These are phyloP conservation scores for Vulpes vulpes DNA, from an alignment of 2,113 vertebrate species.

Conservation along the genomic window DNA sequence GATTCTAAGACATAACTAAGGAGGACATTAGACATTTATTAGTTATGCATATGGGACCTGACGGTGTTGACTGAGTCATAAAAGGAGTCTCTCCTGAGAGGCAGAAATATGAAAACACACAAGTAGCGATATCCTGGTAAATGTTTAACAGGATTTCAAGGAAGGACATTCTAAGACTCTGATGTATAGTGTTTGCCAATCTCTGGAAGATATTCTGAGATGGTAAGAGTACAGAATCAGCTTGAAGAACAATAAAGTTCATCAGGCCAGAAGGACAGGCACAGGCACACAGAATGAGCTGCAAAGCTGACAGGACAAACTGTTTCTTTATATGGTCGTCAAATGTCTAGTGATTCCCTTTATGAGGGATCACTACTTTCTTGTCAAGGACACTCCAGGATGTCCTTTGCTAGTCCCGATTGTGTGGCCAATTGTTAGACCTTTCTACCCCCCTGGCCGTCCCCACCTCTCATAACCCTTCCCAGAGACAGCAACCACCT, in stretches of 20 bases:
- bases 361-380: not conserved
- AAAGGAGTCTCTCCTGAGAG: not conserved
- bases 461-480: not conserved
- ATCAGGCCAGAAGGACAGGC: not conserved
- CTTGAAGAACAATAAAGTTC: not conserved
- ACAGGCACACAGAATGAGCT: not conserved
- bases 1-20: slow-evolving; percentile 24
- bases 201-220: slow-evolving; percentile 29
- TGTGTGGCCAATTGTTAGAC: not conserved
- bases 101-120: not conserved
- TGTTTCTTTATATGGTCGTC: not conserved
- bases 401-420: not conserved
- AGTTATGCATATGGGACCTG: not conserved
- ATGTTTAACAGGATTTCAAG: not conserved
- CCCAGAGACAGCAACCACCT: not conserved
- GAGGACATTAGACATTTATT: not conserved
- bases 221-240: not conserved
- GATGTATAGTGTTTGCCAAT: not conserved
- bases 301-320: not conserved
- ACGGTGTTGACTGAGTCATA: not conserved
- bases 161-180: not conserved
- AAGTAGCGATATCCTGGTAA: not conserved
- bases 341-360: not conserved
- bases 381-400: not conserved
- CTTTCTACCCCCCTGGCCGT: not conserved